Evolutionary conservation across 1,140 invertebrate genomes (phyloP).

Genomic region (Dendrolimus kikuchii): DNA sequence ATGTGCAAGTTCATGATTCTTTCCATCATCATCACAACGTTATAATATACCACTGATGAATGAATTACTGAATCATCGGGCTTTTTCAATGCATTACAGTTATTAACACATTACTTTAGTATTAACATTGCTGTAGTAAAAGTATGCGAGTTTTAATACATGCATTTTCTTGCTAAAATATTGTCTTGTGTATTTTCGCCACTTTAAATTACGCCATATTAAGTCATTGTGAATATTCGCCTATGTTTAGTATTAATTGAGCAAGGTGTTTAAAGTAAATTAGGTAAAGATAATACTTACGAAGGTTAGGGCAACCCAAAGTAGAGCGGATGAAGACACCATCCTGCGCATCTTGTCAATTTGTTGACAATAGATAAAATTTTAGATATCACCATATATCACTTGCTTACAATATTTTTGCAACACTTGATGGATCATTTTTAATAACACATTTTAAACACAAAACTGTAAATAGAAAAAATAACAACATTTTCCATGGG

Average conservation of each 20-base stretch:
- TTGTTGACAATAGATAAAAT: constrained; percentile 7
- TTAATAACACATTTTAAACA: background rate
- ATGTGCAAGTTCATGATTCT: too few relatives aligned
- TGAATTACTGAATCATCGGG: too few relatives aligned
- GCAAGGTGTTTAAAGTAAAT: background rate
- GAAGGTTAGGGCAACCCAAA: constrained; percentile 15
- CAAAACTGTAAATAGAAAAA: too few relatives aligned
- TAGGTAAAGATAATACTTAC: constrained; percentile 25
- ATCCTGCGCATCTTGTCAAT: constrained; percentile 11
- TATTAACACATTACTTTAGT: too few relatives aligned
- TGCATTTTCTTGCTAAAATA: too few relatives aligned
- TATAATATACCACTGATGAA: too few relatives aligned
- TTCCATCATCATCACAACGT: too few relatives aligned
- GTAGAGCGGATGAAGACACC: constrained; percentile 22
- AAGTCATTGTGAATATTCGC: background rate
- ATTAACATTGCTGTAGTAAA: too few relatives aligned
- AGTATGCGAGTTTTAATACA: too few relatives aligned
- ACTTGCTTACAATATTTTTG: background rate
- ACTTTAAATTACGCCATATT: background rate
- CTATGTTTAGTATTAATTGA: background rate
- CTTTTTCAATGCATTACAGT: too few relatives aligned
- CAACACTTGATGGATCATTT: too few relatives aligned
- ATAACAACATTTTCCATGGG: too few relatives aligned
- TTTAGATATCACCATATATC: background rate
- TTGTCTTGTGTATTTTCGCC: background rate